Percentiles rank a stretch among this genome's conserved stretches.
phyloP scores from a whole-genome alignment of 2,113 vertebrate genomes.

The Numenius arquata region DNA sequence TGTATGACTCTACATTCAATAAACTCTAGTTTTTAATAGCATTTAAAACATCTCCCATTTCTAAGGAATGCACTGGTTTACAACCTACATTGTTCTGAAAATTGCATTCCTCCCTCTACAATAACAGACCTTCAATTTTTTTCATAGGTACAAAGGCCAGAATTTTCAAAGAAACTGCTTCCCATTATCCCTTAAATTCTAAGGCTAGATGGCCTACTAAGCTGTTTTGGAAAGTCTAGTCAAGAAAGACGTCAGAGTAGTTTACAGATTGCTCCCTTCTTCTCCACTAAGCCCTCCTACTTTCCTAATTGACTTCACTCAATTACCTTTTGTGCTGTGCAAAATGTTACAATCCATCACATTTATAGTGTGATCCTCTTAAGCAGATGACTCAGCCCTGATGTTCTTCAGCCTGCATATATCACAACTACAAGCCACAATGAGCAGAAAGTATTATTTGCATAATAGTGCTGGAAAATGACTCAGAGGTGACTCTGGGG shows the following conservation, averaged over 20 bases:
- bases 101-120: background rate
- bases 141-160: background rate
- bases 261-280: slow-evolving; percentile 19
- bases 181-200: background rate
- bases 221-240: background rate
- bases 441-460: slow-evolving; percentile 35
- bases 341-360: slow-evolving; percentile 54
- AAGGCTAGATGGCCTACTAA: background rate
- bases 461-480: slow-evolving; percentile 24
- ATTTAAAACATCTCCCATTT: background rate
- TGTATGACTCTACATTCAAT: background rate
- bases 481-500: background rate
- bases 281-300: slow-evolving; percentile 18
- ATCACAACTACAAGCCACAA: background rate
- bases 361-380: slow-evolving; percentile 19
- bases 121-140: background rate
- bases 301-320: slow-evolving; percentile 57
- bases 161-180: background rate
- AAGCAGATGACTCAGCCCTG: slow-evolving; percentile 39
- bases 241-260: background rate
- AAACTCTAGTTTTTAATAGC: background rate
- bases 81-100: background rate
- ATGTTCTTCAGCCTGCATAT: background rate
- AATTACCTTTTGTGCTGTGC: slow-evolving; percentile 34
- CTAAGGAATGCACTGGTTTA: background rate